Evolutionary conservation across 2,888 invertebrate genomes (phyloP).

Genomic region (Lymantria monacha): DNA sequence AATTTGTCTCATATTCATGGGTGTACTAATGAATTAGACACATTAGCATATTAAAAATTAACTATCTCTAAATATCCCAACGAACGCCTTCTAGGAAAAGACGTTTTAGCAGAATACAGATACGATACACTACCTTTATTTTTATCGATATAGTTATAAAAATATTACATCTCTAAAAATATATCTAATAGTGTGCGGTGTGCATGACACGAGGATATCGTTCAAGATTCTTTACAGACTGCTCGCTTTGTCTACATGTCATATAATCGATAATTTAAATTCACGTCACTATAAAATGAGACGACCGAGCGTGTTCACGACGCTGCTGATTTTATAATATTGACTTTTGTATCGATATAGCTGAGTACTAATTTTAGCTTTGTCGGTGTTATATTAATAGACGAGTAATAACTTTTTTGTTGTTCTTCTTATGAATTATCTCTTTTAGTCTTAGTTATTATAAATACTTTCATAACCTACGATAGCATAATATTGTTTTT

Average conservation of each 20-base stretch:
- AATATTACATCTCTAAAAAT: slow-evolving; percentile 32
- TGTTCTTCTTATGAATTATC: too few species aligned
- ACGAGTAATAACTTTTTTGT: slow-evolving; percentile 1
- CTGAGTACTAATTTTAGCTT: slow-evolving; percentile 22
- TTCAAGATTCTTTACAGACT: slow-evolving; percentile 43
- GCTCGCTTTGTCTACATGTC: slow-evolving; percentile 49
- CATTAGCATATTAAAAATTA: too few species aligned
- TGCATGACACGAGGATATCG: slow-evolving; percentile 42
- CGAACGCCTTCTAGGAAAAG: too few species aligned
- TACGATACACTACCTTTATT: too few species aligned
- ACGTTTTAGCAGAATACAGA: too few species aligned
- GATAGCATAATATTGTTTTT: too few species aligned
- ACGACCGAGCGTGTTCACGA: slow-evolving; percentile 29
- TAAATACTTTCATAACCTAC: too few species aligned
- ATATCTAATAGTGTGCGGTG: slow-evolving; percentile 34
- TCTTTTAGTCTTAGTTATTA: too few species aligned
- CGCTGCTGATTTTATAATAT: slow-evolving; percentile 28
- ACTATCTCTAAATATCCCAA: too few species aligned
- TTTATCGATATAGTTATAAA: not conserved
- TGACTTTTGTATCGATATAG: slow-evolving; percentile 24
- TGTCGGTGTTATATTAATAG: slow-evolving; percentile 22
- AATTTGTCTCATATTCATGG: too few species aligned
- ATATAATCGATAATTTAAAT: slow-evolving; percentile 54
- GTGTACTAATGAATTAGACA: too few species aligned
- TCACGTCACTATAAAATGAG: slow-evolving; percentile 46